phyloP scores from a whole-genome alignment of 2,888 invertebrate genomes.

The Nomada fabriciana region DNA sequence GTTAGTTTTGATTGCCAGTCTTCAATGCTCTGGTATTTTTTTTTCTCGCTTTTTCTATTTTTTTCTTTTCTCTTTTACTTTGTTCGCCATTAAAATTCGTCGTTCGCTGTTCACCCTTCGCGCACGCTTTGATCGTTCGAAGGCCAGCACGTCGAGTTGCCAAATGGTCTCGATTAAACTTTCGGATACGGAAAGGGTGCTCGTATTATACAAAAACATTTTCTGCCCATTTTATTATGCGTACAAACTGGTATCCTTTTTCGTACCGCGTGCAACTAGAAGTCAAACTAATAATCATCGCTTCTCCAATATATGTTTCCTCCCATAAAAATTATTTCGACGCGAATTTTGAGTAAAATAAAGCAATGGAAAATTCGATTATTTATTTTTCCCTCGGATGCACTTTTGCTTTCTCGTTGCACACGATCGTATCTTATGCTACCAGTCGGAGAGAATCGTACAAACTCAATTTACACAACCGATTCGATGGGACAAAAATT shows the following conservation, averaged over 20 bases:
- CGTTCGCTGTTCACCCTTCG: conserved; percentile 41
- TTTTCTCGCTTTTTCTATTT: conserved; percentile 31
- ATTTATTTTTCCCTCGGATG: not conserved
- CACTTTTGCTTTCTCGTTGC: conserved; percentile 9
- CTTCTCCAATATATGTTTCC: no score
- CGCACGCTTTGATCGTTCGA: conserved; percentile 25
- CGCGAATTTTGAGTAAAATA: no score
- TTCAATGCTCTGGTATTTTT: conserved; percentile 74
- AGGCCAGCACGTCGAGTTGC: conserved; percentile 19
- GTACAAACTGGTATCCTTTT: conserved; percentile 14
- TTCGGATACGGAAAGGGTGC: conserved; percentile 28
- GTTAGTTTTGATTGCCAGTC: conserved; percentile 81
- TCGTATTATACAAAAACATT: conserved; percentile 13
- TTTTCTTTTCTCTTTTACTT: conserved; percentile 8
- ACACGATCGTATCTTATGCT: conserved; percentile 12
- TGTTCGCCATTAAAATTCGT: conserved; percentile 36
- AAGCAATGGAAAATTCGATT: not conserved
- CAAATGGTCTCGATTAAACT: conserved; percentile 54
- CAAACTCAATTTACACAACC: conserved; percentile 26
- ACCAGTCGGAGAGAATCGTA: conserved; percentile 35
- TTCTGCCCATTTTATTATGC: conserved; percentile 7
- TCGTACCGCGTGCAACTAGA: not conserved
- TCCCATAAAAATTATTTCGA: not conserved
- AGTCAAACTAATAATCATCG: not conserved
- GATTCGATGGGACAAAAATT: conserved; percentile 22